Evolutionary conservation across 2,113 vertebrate species (phyloP).

Genomic region (Brachyhypopomus occidentalis): DNA sequence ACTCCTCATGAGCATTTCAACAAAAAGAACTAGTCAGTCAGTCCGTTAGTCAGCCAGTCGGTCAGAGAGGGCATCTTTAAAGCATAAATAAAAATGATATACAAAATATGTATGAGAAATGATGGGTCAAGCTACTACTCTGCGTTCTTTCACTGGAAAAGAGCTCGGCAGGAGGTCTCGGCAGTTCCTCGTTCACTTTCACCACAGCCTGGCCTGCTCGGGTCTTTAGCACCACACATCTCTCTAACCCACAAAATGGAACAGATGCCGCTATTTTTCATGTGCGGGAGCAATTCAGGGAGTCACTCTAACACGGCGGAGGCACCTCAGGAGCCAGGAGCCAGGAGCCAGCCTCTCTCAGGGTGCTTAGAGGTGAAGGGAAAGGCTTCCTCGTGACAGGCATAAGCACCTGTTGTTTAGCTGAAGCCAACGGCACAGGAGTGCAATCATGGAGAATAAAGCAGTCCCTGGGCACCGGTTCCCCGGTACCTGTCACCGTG

Average conservation of each 20-base stretch:
- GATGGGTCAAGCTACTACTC: background rate
- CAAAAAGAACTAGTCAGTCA: too few species aligned
- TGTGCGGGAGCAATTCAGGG: background rate
- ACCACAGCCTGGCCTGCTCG: background rate
- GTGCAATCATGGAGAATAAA: conserved; percentile 45
- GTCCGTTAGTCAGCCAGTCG: too few species aligned
- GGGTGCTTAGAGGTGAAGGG: background rate
- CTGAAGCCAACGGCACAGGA: conserved; percentile 20
- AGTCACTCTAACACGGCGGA: conserved; percentile 6
- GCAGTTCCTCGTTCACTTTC: background rate
- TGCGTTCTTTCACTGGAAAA: background rate
- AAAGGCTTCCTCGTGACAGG: background rate
- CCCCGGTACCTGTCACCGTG: conserved; percentile 31
- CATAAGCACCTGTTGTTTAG: conserved; percentile 28
- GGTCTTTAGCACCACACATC: background rate
- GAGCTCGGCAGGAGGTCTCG: background rate
- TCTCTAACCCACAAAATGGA: conserved; percentile 3
- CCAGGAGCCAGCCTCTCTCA: background rate
- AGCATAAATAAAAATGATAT: background rate
- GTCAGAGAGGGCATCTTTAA: too few species aligned
- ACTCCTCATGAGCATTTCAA: too few species aligned
- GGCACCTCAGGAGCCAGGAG: background rate
- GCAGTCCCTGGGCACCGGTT: conserved; percentile 10
- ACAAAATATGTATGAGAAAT: background rate
- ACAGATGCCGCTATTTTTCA: background rate